Evolutionary conservation across 2,888 invertebrate species (phyloP), one percentile per base, ranked within the genome.

Genomic region (Seira ritae): DNA sequence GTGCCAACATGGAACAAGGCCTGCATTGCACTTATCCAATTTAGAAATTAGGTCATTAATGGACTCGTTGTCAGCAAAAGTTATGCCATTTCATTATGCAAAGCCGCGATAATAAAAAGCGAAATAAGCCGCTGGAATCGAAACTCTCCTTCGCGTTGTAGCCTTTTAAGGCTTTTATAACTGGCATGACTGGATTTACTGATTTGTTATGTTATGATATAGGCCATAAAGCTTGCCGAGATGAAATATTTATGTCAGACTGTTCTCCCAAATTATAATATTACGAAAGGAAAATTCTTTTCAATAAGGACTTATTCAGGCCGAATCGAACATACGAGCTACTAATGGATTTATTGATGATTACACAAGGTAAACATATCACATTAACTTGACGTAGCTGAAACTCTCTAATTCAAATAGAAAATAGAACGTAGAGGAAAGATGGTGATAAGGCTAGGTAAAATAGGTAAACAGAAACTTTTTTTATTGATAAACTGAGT

Each of bases 291-390:
- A 3, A 50, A 50, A 12, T 50, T n/a, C 50, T 50, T 50, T 50
- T 50, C 50, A 50, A 1, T 50, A 42, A n/a, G 17, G 50, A 31
- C 8, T 31, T 31, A 50, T 50, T 50, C 6, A 50, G 50, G 50
- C 1, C 50, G 17, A n/a, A n/a, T n/a, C 17, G 50, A 2, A 50
- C 12, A 50, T 50, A 15, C 17, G 15, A 50, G 15, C 50, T 50
- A n/a, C 50, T 50, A 50, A 50, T 50, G 50, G 50, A 50, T 50
- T 50, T 50, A 50, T 50, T 50, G 50, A n/a, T 50, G 50, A 50
- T 50, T 50, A 50, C 50, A 50, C 12, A 12, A 50, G 50, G 15
- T n/a, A 12, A n/a, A n/a, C 50, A 50, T 50, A 8, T 50, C 31
- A n/a, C 17, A 50, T 50, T 50, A 50, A 1, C 50, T 8, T 31